These are phyloP conservation scores for Enteromius argenteus DNA, from an alignment of 2,797 vertebrate species.

Conservation along the genomic window DNA sequence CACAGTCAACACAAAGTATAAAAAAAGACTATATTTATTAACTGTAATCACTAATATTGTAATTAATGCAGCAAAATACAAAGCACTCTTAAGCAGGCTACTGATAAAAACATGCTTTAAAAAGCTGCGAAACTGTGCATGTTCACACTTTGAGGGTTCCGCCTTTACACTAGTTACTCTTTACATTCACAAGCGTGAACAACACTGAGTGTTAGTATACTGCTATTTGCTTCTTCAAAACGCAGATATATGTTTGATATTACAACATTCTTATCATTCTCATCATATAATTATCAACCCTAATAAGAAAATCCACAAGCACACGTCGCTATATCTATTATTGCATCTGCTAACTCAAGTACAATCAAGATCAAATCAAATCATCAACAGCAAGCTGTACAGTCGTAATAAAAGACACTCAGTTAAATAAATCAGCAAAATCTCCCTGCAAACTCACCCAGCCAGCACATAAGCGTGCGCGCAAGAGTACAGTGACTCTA, in stretches of 20 bases:
- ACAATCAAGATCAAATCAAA: constrained; percentile 1
- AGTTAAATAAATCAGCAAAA: not conserved
- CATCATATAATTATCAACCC: not conserved
- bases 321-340: not conserved
- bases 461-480: not conserved
- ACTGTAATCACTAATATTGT: not conserved
- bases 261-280: not conserved
- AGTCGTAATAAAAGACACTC: not conserved
- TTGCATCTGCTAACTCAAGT: not conserved
- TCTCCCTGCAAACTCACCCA: not conserved
- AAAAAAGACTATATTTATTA: not conserved
- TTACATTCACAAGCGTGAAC: not conserved
- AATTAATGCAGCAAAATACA: not conserved
- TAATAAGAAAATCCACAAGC: not conserved
- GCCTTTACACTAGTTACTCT: constrained; percentile 5
- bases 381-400: not conserved
- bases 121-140: not conserved
- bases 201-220: not conserved
- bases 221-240: not conserved
- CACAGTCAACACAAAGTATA: not conserved
- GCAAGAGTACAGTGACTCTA: not conserved
- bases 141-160: not conserved
- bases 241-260: not conserved
- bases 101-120: not conserved
- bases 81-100: not conserved